A percentile compares a stretch with the other conserved stretches of the same genome.
These are phyloP conservation scores for Entomyzon cyanotis DNA, from an alignment of 2,113 vertebrate genomes.

Conservation along the genomic window DNA sequence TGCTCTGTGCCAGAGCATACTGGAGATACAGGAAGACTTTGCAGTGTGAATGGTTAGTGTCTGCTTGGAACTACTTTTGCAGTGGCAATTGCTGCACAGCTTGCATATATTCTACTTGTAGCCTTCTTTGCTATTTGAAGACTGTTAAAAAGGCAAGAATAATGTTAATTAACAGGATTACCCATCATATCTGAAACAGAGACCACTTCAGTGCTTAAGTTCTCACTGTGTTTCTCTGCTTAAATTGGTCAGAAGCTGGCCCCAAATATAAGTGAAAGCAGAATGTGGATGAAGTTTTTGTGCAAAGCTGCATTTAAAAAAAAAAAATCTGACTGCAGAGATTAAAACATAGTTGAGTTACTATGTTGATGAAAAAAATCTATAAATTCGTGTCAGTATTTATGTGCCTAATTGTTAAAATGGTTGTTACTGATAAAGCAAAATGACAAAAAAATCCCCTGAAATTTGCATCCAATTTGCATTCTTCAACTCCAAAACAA, in stretches of 20 bases:
- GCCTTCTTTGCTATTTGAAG: not conserved
- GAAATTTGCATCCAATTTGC: not conserved
- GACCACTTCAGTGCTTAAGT: not conserved
- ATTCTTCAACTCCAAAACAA: not conserved
- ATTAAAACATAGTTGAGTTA: not conserved
- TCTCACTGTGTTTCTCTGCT: not conserved
- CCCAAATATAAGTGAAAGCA: not conserved
- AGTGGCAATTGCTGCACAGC: not conserved
- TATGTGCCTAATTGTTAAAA: not conserved
- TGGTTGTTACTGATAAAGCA: not conserved
- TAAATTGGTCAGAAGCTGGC: not conserved
- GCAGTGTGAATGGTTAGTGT: not conserved
- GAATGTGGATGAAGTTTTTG: not conserved
- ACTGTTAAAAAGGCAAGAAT: not conserved
- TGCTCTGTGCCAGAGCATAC: not conserved
- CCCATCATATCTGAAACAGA: not conserved
- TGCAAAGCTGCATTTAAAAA: not conserved
- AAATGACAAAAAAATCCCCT: not conserved
- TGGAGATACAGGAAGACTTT: not conserved
- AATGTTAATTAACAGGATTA: not conserved
- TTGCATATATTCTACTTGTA: not conserved
- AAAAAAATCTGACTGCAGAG: not conserved
- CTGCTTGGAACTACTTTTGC: not conserved
- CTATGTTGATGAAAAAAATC: not conserved
- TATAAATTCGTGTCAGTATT: not conserved